Conservation (phyloP, 2,888 invertebrate species). For the Psylliodes chrysocephalus region DNA sequence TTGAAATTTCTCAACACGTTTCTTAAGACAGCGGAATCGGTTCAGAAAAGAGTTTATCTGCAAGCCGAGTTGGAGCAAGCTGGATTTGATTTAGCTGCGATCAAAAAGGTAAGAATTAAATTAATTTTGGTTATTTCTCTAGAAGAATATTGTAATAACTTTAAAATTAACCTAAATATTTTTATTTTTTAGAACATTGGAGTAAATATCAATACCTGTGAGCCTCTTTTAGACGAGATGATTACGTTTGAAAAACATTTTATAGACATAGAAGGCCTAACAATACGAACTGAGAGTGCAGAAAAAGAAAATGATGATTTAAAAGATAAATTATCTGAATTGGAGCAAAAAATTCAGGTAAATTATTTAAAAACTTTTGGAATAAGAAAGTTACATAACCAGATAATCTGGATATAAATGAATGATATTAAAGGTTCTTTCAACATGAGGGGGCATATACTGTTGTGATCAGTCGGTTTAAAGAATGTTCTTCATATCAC, state of each 20-base stretch:
- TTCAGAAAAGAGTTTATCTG: conserved; percentile 83
- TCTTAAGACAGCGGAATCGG: conserved; percentile 77
- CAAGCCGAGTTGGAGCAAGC: conserved; percentile 88
- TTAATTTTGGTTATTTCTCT: conserved; percentile 12
- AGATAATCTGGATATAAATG: too few species aligned
- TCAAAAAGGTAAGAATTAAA: conserved; percentile 67
- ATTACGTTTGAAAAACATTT: conserved; percentile 81
- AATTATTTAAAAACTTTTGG: too few species aligned
- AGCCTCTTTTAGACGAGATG: conserved; percentile 75
- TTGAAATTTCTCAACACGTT: conserved; percentile 87
- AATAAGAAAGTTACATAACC: too few species aligned
- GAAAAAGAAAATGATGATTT: conserved; percentile 74
- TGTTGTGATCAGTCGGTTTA: too few species aligned
- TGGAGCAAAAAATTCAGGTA: conserved; percentile 79
- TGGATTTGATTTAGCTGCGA: conserved; percentile 74
- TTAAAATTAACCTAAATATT: too few species aligned
- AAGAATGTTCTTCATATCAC: too few species aligned
- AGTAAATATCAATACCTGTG: conserved; percentile 72
- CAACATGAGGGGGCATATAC: too few species aligned
- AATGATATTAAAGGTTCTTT: too few species aligned
- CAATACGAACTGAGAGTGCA: conserved; percentile 75
- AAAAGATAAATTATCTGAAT: conserved; percentile 73
- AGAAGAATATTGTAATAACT: too few species aligned
- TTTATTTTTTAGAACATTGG: conserved; percentile 71
- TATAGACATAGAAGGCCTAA: conserved; percentile 82